Evolutionary conservation across 2,888 invertebrate genomes (phyloP).

Genomic region (Petrolisthes manimaculis): DNA sequence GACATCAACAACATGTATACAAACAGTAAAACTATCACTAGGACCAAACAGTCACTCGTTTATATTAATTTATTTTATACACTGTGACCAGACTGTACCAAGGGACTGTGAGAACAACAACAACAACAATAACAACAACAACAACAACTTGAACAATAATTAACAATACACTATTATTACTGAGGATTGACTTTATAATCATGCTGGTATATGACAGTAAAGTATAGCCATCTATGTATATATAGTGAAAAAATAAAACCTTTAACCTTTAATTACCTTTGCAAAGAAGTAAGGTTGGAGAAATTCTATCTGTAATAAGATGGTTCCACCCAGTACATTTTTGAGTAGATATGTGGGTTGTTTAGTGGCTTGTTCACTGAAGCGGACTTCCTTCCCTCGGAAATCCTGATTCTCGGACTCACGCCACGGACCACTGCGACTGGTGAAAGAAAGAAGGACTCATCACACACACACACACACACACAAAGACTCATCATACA

Average conservation of each 20-base stretch:
- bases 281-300: constrained; percentile 80
- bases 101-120: no score
- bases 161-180: no score
- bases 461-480: no score
- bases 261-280: constrained; percentile 69
- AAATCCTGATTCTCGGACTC: constrained; percentile 28
- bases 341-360: constrained; percentile 75
- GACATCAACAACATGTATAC: no score
- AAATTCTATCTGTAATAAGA: constrained; percentile 79
- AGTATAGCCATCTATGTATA: constrained; percentile 46
- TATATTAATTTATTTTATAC: no score
- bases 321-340: constrained; percentile 78
- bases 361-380: constrained; percentile 54
- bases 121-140: no score
- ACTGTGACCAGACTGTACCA: no score
- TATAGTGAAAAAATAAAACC: constrained; percentile 22
- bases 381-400: constrained; percentile 44
- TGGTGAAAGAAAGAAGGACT: neutral
- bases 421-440: neutral
- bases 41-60: no score
- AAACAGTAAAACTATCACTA: no score
- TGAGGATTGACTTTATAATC: no score
- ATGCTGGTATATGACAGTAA: neutral
- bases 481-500: no score
- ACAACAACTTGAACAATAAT: no score